Conservation (phyloP, 2,888 invertebrate genomes). For the Mythimna loreyi region DNA sequence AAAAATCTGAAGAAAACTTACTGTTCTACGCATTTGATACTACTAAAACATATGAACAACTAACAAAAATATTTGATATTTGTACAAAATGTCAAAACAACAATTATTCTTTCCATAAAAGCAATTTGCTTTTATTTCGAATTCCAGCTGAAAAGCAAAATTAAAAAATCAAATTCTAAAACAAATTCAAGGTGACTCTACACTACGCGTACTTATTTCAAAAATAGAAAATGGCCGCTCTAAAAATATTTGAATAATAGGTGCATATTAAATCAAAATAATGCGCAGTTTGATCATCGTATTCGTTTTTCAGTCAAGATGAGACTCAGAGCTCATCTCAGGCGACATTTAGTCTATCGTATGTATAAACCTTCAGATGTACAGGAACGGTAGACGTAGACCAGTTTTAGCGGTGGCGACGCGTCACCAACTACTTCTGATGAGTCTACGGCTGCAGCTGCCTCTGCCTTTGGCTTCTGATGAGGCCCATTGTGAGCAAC, state of each 20-base stretch:
- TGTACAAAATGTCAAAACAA: background rate
- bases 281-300: background rate
- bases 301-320: too few relatives aligned
- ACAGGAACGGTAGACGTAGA: too few relatives aligned
- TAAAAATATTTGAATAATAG: background rate
- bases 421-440: too few relatives aligned
- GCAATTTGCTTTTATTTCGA: background rate
- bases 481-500: too few relatives aligned
- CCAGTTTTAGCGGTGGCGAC: too few relatives aligned
- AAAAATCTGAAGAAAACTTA: background rate
- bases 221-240: slow-evolving; percentile 17
- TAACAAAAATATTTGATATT: background rate
- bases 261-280: slow-evolving; percentile 12
- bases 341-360: too few relatives aligned
- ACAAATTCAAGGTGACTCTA: background rate
- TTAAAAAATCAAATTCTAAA: background rate
- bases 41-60: background rate
- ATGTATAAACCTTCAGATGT: too few relatives aligned
- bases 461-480: too few relatives aligned
- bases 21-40: background rate
- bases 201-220: background rate
- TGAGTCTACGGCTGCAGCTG: too few relatives aligned
- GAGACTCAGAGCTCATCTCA: too few relatives aligned
- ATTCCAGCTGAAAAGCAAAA: background rate
- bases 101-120: background rate